Evolutionary conservation across 2,888 invertebrate genomes (phyloP), one percentile per base, ranked within the genome.

Genomic region (Drosophila neonasuta): DNA sequence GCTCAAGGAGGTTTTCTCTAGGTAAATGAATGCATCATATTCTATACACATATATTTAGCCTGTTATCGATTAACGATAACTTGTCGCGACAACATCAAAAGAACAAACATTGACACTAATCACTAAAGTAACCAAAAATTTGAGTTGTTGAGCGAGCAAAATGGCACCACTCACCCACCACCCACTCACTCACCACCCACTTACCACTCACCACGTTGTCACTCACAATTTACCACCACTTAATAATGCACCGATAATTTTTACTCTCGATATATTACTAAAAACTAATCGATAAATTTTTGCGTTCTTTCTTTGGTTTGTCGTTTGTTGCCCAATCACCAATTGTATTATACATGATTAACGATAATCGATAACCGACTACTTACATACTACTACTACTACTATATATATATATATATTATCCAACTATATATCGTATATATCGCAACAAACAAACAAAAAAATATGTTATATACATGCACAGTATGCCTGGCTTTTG

Each of bases 401-500:
- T 52, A 62, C 46, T 59, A 70, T 44, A 63, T 65, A 69, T 67
- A 66, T 52, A 54, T 60, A 79, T 71, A 77, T 57, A 76, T 74
- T 10, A 24, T 24, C 24, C 24, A 24, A 24, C 24, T 24, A 24
- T 24, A 10, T 34, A 34, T 34, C 34, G 34, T 32, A 68, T 58
- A 71, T 76, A 71, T 68, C 57, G 62, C 65, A 67, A 71, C 65
- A 56, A 50, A 67, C 24, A 24, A 5, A 24, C 24, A 24, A 24
- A 24, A 24, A 4, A 63, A 68, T 72, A 79, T 66, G 76, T 76
- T 80, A 80, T 71, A 55, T 29, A 82, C 84, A 86, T 90, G 90
- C 90, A 90, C 96, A 98, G 98, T 95, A 97, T 98, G 94, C 96
- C 97, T 93, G 99, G 99, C 92, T 99, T 98, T 95, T 95, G 96